Base-by-base conservation (phyloP, 2,797 vertebrate genomes). In the Gastrophryne carolinensis region DNA sequence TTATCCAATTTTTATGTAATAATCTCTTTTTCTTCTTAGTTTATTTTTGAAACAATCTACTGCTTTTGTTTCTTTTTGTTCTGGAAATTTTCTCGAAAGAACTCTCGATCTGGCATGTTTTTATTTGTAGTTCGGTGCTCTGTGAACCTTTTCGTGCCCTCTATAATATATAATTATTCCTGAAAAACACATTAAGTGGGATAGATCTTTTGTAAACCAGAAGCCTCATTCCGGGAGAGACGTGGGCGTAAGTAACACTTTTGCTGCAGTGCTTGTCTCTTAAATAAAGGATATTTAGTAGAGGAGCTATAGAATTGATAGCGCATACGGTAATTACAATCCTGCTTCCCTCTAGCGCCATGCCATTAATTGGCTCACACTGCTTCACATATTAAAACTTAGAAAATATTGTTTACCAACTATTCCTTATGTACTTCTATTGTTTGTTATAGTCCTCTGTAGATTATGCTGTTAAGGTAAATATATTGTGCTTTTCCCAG, bases 141-240 rank as follows among this genome's bases (percentile, higher is more conserved):
- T 44, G 15, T 64, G 60, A 73, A 64, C n/a, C 8, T 13, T 29
- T 26, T 26, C 19, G 34, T 41, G 47, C 19, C 60, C 60, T 64
- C 64, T 72, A 19, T 64, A 39, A 26, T 27, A 32, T 57, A 57
- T n/a, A n/a, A 61, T 61, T 21, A 47, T 72, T 27, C 26, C 26
- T 30, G 24, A 34, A 44, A 72, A 39, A 35, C 44, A 37, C 44
- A 23, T 19, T 65, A 52, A 73, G 52, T 53, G 37, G 37, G 72
- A 65, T 65, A 65, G 26, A 65, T 75, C 64, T 61, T 53, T 69
- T 69, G 47, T 75, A 69, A 68, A 62, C 12, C 12, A 61, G 34
- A 41, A 35, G 34, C 19, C 21, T 12, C 35, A 7, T 76, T 41
- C 34, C 47, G 15, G 30, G 58, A 41, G 39, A 23, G 24, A 39